Evolutionary conservation across 2,113 vertebrate species (phyloP).

Genomic region (Coracopsis vasa): DNA sequence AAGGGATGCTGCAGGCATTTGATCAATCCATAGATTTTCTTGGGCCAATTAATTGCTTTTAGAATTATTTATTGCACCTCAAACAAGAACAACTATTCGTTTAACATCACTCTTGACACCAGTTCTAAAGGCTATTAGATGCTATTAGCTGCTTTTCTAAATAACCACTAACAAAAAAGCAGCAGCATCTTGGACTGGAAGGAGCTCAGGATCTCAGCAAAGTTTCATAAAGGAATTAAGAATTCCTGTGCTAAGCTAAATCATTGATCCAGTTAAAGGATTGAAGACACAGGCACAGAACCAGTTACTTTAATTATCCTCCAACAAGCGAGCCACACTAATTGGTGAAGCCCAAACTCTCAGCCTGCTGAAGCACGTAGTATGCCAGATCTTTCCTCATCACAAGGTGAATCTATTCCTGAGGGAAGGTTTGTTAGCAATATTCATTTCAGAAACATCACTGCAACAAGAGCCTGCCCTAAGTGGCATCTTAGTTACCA

Average conservation of each 20-base stretch:
- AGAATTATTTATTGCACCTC: not conserved
- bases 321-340: not conserved
- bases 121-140: not conserved
- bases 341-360: not conserved
- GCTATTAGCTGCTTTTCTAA: not conserved
- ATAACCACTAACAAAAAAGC: not conserved
- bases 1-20: not conserved
- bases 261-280: constrained; percentile 46
- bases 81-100: not conserved
- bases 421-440: not conserved
- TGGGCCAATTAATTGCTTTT: not conserved
- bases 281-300: not conserved
- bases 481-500: not conserved
- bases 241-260: constrained; percentile 1
- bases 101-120: not conserved
- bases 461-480: not conserved
- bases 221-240: constrained; percentile 44
- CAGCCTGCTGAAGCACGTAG: not conserved
- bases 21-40: not conserved
- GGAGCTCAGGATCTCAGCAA: not conserved
- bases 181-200: not conserved
- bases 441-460: not conserved
- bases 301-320: not conserved
- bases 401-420: not conserved
- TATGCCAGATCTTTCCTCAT: not conserved